Percentiles rank a stretch among this genome's conserved stretches.
These are phyloP conservation scores for Ommatoiulus sabulosus DNA, from an alignment of 2,888 invertebrate species.

Conservation along the genomic window DNA sequence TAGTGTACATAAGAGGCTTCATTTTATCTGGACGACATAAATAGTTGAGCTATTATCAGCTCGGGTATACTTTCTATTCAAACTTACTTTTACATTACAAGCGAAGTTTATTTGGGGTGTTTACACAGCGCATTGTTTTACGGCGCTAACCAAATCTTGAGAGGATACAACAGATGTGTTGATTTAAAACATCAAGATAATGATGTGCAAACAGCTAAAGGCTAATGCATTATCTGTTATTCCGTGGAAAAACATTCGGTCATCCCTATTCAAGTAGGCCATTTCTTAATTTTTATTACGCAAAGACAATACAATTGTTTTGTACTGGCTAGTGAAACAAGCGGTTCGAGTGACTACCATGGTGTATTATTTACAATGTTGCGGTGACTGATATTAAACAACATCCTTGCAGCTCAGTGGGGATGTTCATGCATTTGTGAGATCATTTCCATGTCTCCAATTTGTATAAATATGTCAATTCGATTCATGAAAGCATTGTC, in stretches of 20 bases:
- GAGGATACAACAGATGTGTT: neutral
- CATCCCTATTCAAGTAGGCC: neutral
- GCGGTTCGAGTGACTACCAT: neutral
- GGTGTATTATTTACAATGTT: neutral
- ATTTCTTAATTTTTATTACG: neutral
- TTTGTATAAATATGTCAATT: conserved; percentile 20
- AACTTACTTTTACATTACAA: neutral
- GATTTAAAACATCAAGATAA: neutral
- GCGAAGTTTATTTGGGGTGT: neutral
- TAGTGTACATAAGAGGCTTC: too few species aligned
- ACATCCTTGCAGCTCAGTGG: neutral
- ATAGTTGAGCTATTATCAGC: too few species aligned
- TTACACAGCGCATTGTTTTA: neutral
- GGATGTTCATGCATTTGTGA: neutral
- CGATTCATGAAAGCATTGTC: conserved; percentile 13
- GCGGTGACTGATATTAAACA: neutral
- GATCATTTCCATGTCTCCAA: neutral
- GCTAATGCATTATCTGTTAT: neutral
- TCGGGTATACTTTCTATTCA: too few species aligned
- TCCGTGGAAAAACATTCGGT: conserved; percentile 23
- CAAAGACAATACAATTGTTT: conserved; percentile 32
- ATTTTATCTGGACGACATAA: too few species aligned
- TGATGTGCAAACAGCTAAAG: neutral
- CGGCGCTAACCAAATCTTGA: neutral
- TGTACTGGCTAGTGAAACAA: conserved; percentile 2